phyloP scores from a whole-genome alignment of 2,888 invertebrate genomes.

The Cotesia congregata region DNA sequence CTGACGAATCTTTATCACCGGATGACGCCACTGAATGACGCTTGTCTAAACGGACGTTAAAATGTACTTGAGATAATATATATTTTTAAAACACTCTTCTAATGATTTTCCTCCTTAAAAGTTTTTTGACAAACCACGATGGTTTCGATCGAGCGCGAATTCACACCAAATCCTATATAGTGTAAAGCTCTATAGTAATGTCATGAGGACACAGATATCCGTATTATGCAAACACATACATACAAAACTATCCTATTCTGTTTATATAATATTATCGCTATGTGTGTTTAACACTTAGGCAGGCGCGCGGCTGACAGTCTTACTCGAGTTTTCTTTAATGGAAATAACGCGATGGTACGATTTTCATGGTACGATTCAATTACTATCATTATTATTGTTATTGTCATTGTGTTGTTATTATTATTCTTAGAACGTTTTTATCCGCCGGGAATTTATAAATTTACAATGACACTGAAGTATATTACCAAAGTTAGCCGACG shows the following conservation, averaged over 20 bases:
- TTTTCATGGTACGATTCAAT: not conserved
- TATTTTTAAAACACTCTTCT: not conserved
- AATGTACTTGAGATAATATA: constrained; percentile 6
- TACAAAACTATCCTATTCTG: not conserved
- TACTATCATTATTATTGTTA: not conserved
- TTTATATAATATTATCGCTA: not conserved
- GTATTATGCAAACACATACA: not conserved
- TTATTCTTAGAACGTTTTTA: too few species aligned
- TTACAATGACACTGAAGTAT: too few species aligned
- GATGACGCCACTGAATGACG: constrained; percentile 36
- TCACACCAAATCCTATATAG: not conserved
- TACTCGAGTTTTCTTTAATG: not conserved
- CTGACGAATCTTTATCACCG: constrained; percentile 37
- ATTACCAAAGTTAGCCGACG: too few species aligned
- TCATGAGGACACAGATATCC: not conserved
- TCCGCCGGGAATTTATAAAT: too few species aligned
- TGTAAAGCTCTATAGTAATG: not conserved
- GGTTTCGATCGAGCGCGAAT: constrained; percentile 1
- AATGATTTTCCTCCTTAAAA: not conserved
- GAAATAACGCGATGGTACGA: not conserved
- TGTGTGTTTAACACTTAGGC: not conserved
- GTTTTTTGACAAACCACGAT: not conserved
- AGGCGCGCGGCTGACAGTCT: not conserved
- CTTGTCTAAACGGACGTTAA: constrained; percentile 21
- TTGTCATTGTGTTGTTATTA: too few species aligned